phyloP scores from a whole-genome alignment of 2,113 vertebrate genomes.

The Romanogobio albipinnatus region DNA sequence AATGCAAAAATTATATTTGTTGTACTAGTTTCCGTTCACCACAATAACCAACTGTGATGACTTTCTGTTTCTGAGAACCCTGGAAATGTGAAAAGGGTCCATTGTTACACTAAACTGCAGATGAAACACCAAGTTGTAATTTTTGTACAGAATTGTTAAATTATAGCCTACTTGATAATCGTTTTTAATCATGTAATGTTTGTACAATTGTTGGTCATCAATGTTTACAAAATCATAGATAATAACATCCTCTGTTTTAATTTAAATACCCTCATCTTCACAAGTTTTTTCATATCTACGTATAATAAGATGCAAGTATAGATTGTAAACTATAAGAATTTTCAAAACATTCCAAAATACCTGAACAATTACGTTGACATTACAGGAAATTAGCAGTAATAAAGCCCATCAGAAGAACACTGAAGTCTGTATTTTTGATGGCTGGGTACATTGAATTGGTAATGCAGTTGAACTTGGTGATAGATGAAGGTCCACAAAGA shows the following conservation, averaged over 20 bases:
- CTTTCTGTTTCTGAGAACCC: background rate
- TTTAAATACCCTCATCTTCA: no score
- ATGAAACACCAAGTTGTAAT: background rate
- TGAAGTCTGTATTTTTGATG: background rate
- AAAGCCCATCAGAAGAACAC: background rate
- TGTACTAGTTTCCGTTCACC: background rate
- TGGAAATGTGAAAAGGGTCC: background rate
- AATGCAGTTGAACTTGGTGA: background rate
- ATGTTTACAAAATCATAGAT: background rate
- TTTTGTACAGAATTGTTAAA: background rate
- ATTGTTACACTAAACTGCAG: background rate
- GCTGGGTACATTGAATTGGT: background rate
- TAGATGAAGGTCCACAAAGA: slow-evolving; percentile 6
- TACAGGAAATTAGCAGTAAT: background rate
- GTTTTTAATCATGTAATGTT: background rate
- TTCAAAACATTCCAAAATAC: background rate
- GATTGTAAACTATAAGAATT: background rate
- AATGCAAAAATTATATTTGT: background rate
- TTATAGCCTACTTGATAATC: background rate
- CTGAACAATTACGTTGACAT: background rate
- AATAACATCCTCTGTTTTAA: no score
- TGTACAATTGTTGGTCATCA: background rate
- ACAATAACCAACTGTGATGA: background rate
- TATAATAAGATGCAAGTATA: background rate
- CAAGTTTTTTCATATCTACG: background rate